A percentile compares a stretch with the other conserved stretches of the same genome.
These are phyloP conservation scores for Serilophus lunatus DNA, from an alignment of 2,113 vertebrate genomes.

Conservation along the genomic window DNA sequence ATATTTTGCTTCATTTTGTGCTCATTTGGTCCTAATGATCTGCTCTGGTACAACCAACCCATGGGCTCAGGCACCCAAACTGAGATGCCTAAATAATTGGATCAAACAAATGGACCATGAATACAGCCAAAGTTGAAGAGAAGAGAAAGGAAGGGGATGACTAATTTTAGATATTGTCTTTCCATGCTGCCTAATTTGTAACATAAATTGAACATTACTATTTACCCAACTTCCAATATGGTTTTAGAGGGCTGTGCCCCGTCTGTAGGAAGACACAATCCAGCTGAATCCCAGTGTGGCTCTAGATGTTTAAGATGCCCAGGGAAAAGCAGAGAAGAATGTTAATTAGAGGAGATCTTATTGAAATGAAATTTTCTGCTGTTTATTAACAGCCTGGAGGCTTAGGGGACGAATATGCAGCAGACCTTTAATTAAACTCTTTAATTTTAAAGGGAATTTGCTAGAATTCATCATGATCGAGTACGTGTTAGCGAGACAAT, in stretches of 20 bases:
- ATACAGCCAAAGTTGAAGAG: neutral
- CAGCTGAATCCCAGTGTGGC: neutral
- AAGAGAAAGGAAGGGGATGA: neutral
- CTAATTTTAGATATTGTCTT: neutral
- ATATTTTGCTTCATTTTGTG: neutral
- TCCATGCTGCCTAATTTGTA: neutral
- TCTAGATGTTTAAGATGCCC: neutral
- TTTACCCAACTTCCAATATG: neutral
- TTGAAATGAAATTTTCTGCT: conserved; percentile 12
- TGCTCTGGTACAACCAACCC: neutral
- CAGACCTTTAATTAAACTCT: conserved; percentile 33
- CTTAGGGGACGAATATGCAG: neutral
- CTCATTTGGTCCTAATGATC: neutral
- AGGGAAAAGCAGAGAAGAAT: neutral
- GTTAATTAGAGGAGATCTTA: conserved; percentile 16
- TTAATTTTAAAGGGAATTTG: neutral
- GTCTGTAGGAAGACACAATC: neutral
- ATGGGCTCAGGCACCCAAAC: neutral
- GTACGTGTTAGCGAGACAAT: neutral
- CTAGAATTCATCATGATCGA: neutral
- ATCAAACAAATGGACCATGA: neutral
- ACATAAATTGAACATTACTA: neutral
- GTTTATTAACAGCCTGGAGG: conserved; percentile 33
- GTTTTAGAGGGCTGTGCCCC: neutral
- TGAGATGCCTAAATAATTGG: neutral